Evolutionary conservation across 1,140 invertebrate genomes (phyloP).

Genomic region (Pogonognathellus flavescens): DNA sequence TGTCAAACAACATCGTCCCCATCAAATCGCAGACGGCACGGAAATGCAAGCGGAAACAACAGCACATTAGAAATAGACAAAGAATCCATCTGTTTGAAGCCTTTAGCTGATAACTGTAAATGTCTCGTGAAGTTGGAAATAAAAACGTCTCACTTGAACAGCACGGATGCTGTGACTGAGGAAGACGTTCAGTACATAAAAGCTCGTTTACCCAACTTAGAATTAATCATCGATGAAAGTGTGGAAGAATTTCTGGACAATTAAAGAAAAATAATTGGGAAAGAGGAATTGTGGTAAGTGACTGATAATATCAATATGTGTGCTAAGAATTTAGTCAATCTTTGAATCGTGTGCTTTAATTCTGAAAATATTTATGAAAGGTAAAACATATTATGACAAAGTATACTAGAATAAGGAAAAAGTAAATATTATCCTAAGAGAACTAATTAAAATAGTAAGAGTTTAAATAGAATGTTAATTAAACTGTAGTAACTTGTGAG

Average conservation of each 20-base stretch:
- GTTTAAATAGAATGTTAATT: too few relatives aligned
- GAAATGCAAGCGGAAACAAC: background rate
- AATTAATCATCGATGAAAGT: slow-evolving; percentile 14
- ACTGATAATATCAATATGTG: background rate
- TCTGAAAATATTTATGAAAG: too few relatives aligned
- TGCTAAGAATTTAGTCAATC: too few relatives aligned
- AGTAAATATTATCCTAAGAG: too few relatives aligned
- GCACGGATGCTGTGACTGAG: slow-evolving; percentile 25
- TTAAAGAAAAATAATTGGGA: background rate
- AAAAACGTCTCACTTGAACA: slow-evolving; percentile 36
- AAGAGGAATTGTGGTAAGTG: background rate
- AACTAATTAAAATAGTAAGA: too few relatives aligned
- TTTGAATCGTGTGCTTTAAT: too few relatives aligned
- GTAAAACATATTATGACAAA: too few relatives aligned
- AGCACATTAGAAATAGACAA: background rate
- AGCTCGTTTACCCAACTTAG: slow-evolving; percentile 4
- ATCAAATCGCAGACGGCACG: background rate
- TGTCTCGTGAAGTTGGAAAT: slow-evolving; percentile 1
- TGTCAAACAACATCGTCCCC: background rate
- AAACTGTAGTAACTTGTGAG: too few relatives aligned
- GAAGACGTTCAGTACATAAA: slow-evolving; percentile 12
- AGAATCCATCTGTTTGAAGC: slow-evolving; percentile 18
- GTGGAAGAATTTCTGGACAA: slow-evolving; percentile 18
- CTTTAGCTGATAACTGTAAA: slow-evolving; percentile 16
- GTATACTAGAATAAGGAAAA: too few relatives aligned